phyloP scores from a whole-genome alignment of 23 tunicate species.

The Botrylloides violaceus region DNA sequence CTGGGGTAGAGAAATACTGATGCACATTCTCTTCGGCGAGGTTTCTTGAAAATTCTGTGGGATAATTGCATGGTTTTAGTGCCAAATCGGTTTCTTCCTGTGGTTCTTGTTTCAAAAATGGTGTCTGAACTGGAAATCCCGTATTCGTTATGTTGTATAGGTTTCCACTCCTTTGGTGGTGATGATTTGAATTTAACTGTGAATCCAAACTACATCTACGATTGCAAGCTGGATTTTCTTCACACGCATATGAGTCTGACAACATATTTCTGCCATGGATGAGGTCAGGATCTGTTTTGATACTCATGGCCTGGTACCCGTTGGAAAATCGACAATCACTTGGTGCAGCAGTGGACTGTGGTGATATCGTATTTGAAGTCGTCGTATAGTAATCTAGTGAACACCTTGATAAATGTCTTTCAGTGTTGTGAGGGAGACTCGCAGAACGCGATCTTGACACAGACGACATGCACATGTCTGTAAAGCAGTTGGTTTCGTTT shows the following conservation, averaged over 20 bases:
- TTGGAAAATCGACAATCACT: slow-evolving; percentile 3
- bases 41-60: background rate
- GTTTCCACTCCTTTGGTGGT: background rate
- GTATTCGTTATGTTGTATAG: slow-evolving; percentile 10
- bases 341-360: background rate
- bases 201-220: slow-evolving; percentile 22
- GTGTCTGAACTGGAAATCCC: background rate
- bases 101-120: slow-evolving; percentile 20
- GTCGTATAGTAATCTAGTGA: slow-evolving; percentile 6
- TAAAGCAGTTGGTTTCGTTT: background rate
- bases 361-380: slow-evolving; percentile 1
- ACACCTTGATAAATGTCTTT: slow-evolving; percentile 38
- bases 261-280: slow-evolving; percentile 9
- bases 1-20: slow-evolving; percentile 49
- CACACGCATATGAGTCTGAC: slow-evolving; percentile 1
- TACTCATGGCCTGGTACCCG: background rate
- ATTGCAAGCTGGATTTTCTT: slow-evolving; percentile 12
- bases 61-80: background rate
- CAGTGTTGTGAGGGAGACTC: slow-evolving; percentile 52
- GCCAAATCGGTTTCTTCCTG: background rate
- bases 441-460: slow-evolving; percentile 57
- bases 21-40: slow-evolving; percentile 4
- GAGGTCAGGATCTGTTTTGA: slow-evolving; percentile 7
- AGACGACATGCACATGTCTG: slow-evolving; percentile 5
- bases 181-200: background rate